phyloP scores from a whole-genome alignment of 2,888 invertebrate genomes.

The Noctua janthina region DNA sequence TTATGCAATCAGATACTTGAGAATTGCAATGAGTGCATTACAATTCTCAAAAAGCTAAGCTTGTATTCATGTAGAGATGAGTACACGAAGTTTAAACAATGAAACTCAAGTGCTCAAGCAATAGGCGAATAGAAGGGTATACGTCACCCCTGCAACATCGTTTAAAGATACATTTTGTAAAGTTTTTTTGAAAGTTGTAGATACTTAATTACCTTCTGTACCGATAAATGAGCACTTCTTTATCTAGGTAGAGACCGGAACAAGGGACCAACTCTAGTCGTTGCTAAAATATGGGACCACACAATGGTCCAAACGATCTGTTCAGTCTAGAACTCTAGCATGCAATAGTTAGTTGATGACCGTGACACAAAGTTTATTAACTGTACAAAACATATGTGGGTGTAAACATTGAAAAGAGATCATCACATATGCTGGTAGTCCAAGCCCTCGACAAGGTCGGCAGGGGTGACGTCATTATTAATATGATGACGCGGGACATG shows the following conservation, averaged over 20 bases:
- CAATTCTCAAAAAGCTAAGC: conserved; percentile 7
- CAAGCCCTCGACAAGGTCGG: conserved; percentile 84
- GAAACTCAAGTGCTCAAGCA: conserved; percentile 3
- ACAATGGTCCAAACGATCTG: not conserved
- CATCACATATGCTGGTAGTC: conserved; percentile 76
- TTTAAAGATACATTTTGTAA: not conserved
- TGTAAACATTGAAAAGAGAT: conserved; percentile 80
- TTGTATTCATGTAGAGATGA: not conserved
- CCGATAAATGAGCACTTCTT: not conserved
- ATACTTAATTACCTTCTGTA: not conserved
- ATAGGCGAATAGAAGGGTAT: conserved; percentile 41
- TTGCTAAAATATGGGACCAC: not conserved
- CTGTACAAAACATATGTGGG: conserved; percentile 68
- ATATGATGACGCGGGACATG: conserved; percentile 83
- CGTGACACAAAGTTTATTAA: conserved; percentile 46
- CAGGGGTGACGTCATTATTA: conserved; percentile 82
- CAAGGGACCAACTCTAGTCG: not conserved
- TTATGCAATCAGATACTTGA: conserved; percentile 38
- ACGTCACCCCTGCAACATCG: conserved; percentile 59
- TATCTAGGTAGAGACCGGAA: not conserved
- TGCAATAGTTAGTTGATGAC: conserved; percentile 33
- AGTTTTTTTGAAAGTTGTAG: not conserved
- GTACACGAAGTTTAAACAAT: not conserved
- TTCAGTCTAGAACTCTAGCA: not conserved
- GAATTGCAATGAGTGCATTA: conserved; percentile 16